Percentiles rank a stretch among this genome's conserved stretches.
Evolutionary conservation across 2,113 vertebrate genomes (phyloP).

Genomic region (Petrocephalus zakoni): DNA sequence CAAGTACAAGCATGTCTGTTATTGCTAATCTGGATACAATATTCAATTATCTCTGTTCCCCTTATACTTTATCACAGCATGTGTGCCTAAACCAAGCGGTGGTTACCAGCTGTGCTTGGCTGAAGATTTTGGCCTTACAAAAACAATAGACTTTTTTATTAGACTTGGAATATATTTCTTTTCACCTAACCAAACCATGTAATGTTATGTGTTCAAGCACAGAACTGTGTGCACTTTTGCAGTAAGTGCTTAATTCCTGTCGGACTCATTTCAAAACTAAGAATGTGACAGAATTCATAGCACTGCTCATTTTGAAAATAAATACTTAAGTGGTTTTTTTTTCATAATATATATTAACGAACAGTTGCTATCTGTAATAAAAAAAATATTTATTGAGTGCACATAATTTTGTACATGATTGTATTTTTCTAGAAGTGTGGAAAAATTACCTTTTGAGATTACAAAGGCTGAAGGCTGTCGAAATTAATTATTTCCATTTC

Average conservation of each 20-base stretch:
- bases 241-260: neutral
- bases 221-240: neutral
- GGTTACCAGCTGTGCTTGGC: slow-evolving; percentile 2
- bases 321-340: neutral
- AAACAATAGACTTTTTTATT: slow-evolving; percentile 7
- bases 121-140: neutral
- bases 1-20: neutral
- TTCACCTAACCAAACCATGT: neutral
- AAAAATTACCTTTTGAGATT: slow-evolving; percentile 51
- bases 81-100: neutral
- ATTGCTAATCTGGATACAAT: neutral
- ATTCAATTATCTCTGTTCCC: neutral
- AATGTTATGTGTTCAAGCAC: neutral
- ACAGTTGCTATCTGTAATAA: neutral
- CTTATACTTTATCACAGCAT: neutral
- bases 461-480: slow-evolving; percentile 33
- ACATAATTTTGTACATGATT: neutral
- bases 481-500: slow-evolving; percentile 50
- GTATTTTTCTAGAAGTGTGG: neutral
- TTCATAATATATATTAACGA: neutral
- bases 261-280: neutral
- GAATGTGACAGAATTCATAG: neutral
- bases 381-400: neutral
- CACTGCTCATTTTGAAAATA: neutral
- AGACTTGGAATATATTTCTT: neutral